Evolutionary conservation across 1,140 invertebrate genomes (phyloP), one percentile per base, ranked within the genome.

Genomic region (Brachionus asplanchnoidis): DNA sequence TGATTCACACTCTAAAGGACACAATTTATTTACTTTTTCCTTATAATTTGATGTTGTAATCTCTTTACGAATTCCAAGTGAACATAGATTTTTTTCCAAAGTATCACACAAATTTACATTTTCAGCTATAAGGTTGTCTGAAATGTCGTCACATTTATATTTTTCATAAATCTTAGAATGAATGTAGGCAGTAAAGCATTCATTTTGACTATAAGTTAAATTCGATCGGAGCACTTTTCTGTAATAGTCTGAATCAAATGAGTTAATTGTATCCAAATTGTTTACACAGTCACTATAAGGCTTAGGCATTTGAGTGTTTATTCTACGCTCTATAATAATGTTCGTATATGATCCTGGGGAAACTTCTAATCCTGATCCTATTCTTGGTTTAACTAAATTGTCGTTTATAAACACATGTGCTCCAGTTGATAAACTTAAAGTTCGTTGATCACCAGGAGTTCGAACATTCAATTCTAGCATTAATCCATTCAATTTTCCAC

Each of bases 341-440:
- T 75, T 44, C 23, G 70, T 17, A 9, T 42, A 11, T 44, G 40
- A 17, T 42, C 70, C 70, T 4, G 40, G 9, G 4, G 32, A 12
- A 42, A 75, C 26, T n/a, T 75, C 70, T 1, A 75, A 42, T 17
- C 70, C 70, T 46, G 44, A 14, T 20, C 14, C 17, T 5, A 40
- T 5, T 20, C 11, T 42, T 17, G 70, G 70, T 0, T 14, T n/a
- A 11, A 75, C 9, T 56, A 20, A 32, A 36, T 80, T 32, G 32
- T 80, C 36, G 3, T 56, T 14, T n/a, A 80, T 80, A 42, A 80
- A 53, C 1, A 80, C 9, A 60, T 80, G 77, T n/a, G 77, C 77
- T 6, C 77, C 77, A 36, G 44, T 11, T 53, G 26, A 26, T 14
- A n/a, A n/a, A 12, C 28, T 32, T 14, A 80, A 23, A 56, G 12